Percentiles rank a stretch among this genome's conserved stretches.
phyloP scores from a whole-genome alignment of 2,113 vertebrate genomes.

The Scophthalmus maximus region DNA sequence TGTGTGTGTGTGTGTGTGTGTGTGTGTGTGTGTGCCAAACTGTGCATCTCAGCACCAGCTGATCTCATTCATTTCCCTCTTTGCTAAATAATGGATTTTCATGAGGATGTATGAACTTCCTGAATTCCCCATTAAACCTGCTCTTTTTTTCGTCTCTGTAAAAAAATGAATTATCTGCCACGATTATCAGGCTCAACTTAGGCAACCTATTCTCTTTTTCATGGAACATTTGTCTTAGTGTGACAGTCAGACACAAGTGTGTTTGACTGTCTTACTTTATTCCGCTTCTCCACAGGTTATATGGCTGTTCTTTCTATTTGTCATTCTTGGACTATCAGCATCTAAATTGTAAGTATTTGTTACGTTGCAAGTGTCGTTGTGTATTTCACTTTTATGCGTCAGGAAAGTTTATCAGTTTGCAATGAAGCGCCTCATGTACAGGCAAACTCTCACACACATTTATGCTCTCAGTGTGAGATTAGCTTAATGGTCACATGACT shows the following conservation, averaged over 20 bases:
- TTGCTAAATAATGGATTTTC: constrained; percentile 30
- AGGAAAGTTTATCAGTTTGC: background rate
- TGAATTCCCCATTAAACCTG: background rate
- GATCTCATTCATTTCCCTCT: background rate
- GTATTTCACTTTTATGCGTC: background rate
- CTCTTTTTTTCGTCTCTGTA: background rate
- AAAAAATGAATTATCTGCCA: background rate
- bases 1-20: background rate
- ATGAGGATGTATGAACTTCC: background rate
- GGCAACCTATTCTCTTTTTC: too few species aligned
- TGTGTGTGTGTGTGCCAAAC: constrained; percentile 15
- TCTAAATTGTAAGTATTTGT: constrained; percentile 78
- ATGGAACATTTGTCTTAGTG: too few species aligned
- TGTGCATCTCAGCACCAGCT: too few species aligned
- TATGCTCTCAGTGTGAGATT: background rate
- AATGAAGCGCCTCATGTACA: background rate
- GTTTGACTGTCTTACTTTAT: background rate
- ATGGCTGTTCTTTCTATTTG: constrained; percentile 76
- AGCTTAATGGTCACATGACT: constrained; percentile 47
- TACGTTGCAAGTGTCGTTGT: background rate
- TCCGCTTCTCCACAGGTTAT: constrained; percentile 66
- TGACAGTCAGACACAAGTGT: background rate
- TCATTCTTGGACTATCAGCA: constrained; percentile 75
- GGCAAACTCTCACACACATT: background rate
- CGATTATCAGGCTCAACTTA: background rate